Evolutionary conservation across 2,113 vertebrate species (phyloP).

Genomic region (Pangasianodon gigas): DNA sequence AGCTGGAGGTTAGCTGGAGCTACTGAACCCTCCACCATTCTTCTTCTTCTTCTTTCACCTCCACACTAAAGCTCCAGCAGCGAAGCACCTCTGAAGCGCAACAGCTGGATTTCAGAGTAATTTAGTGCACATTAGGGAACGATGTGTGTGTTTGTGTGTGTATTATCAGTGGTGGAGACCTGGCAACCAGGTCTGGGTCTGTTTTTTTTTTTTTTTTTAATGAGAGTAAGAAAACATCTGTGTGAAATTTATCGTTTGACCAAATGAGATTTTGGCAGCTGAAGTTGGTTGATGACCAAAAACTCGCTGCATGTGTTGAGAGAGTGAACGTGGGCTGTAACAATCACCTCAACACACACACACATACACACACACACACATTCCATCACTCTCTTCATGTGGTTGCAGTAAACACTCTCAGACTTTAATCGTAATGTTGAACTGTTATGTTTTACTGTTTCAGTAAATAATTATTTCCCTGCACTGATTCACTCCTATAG

Average conservation of each 20-base stretch:
- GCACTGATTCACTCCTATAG: no score
- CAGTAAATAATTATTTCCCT: not conserved
- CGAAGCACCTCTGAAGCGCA: not conserved
- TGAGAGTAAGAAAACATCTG: not conserved
- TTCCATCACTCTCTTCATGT: not conserved
- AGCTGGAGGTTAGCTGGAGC: not conserved
- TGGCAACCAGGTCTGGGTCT: not conserved
- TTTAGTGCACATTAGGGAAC: not conserved
- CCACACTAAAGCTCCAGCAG: not conserved
- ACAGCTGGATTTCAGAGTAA: not conserved
- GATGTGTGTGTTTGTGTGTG: not conserved
- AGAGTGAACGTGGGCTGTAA: not conserved
- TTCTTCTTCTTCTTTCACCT: not conserved
- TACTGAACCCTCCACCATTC: not conserved
- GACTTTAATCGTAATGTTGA: not conserved
- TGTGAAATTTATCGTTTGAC: constrained; percentile 2
- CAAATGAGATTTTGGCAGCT: not conserved
- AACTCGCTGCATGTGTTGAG: not conserved
- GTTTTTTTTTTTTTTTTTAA: not conserved
- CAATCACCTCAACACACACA: not conserved
- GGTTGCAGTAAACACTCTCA: not conserved
- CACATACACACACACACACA: not conserved
- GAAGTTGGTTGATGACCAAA: not conserved
- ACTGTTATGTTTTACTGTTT: not conserved
- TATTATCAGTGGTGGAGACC: not conserved